Evolutionary conservation across 2,888 invertebrate species (phyloP), one percentile per base, ranked within the genome.

Genomic region (Scotopteryx bipunctaria): DNA sequence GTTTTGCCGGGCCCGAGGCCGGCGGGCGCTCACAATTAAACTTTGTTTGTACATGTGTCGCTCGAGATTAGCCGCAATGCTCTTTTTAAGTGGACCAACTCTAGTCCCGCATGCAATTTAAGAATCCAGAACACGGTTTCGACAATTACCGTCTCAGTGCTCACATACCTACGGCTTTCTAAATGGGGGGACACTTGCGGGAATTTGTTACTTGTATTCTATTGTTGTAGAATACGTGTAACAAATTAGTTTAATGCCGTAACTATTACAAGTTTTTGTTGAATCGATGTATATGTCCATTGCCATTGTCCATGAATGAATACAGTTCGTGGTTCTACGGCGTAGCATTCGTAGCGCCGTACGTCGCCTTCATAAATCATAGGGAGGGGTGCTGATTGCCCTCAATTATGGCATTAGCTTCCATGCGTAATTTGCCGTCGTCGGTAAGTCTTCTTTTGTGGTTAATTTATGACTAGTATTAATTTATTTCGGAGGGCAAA

Each of bases 11-110:
- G 31, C 17, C 52, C 76, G 81, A 80, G 83, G 85, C 77, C 56
- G 49, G 59, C 69, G 71, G 70, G 74, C 76, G 84, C 76, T 86
- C 85, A 88, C 90, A 89, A 88, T 90, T 89, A 88, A 89, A 90
- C 90, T 89, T 89, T 88, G 88, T 88, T 89, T 85, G 86, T 86
- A 83, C 87, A 88, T 87, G 86, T 88, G 88, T 86, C 89, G 84
- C 89, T 86, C 70, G 88, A 89, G 88, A 89, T 87, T 88, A 87
- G 83, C 86, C 83, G 75, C 86, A 86, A 76, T 88, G 86, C 76
- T 89, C 89, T 89, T 90, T 90, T 89, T 89, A 89, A 88, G 85
- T 88, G 84, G 82, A 82, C 83, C 76, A 65, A 64, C 82, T 76
- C 78, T 76, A 80, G 74, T 81, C 81, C 80, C 83, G 69, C 78